Base-by-base conservation (phyloP, 2,888 invertebrate species). In the Agrenia bidenticulata region DNA sequence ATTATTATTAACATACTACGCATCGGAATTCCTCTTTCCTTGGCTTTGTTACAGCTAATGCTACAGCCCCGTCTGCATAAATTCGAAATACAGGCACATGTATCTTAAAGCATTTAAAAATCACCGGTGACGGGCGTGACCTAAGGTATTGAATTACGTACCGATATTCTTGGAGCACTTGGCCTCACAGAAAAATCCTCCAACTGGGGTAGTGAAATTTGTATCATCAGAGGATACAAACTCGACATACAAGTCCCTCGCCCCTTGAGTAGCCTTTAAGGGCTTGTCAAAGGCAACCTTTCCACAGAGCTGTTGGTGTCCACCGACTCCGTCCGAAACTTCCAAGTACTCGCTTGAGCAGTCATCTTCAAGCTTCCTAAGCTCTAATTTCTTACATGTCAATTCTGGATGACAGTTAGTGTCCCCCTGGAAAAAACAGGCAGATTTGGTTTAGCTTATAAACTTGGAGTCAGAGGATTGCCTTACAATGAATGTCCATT, bases 291-390 rank as follows among this genome's bases (percentile, higher is more conserved):
- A 45, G 5, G 23, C 19, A 13, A 23, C 2, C 5, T 11, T 51
- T 7, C 51, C 51, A 23, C 51, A 51, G 21, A 15, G 19, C 2
- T 15, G 4, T 24, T 15, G 23, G 2, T 23, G 24, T 23, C 51
- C 51, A 23, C 51, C 51, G 5, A 51, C 23, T 17, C 51, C 51
- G 24, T 51, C 51, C 2, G 51, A 51, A 51, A 51, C 23, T 19
- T 51, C 4, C 19, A 51, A 24, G 51, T 24, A 23, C 23, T 21
- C 51, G 19, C 5, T 7, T 4, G 13, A 7, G 51, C 51, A 51
- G 19, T 51, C 51, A 7, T 21, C 23, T 7, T 21, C 23, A 4
- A 32, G 32, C 24, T 51, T 24, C 7, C 24, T 13, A 15, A 24
- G 51, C 7, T 17, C 19, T 4, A 23, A 7, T 11, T 11, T 19